phyloP scores from a whole-genome alignment of 2,113 vertebrate genomes.

The Corvus hawaiiensis region DNA sequence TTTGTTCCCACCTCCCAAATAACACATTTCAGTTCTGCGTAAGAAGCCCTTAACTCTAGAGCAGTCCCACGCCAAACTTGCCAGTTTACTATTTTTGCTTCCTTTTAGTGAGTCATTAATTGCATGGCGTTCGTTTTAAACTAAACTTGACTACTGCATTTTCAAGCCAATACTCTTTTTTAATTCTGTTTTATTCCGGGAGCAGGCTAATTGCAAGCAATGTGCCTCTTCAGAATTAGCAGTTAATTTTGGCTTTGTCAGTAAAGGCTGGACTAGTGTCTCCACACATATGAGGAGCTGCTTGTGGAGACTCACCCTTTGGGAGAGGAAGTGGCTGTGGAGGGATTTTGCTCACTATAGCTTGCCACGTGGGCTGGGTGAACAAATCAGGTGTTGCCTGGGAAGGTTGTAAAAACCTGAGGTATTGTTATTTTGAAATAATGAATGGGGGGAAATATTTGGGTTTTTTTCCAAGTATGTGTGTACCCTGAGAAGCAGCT shows the following conservation, averaged over 20 bases:
- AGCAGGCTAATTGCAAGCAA: conserved; percentile 47
- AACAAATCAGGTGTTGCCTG: neutral
- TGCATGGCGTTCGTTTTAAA: conserved; percentile 75
- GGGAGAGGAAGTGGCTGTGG: neutral
- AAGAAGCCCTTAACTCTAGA: conserved; percentile 71
- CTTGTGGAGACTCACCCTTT: neutral
- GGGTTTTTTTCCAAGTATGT: neutral
- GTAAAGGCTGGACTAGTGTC: neutral
- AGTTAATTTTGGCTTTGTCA: conserved; percentile 10
- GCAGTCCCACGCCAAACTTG: conserved; percentile 61
- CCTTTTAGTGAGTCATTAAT: conserved; percentile 67
- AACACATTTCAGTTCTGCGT: conserved; percentile 74
- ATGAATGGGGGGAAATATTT: neutral
- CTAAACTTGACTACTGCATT: conserved; percentile 64
- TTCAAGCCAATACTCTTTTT: conserved; percentile 43
- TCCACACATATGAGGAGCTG: neutral
- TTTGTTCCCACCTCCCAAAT: conserved; percentile 56
- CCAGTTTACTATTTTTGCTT: conserved; percentile 70
- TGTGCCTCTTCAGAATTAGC: conserved; percentile 35
- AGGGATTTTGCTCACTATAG: conserved; percentile 1
- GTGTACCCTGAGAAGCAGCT: neutral
- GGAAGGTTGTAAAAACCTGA: neutral
- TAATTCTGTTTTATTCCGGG: neutral
- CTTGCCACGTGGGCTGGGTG: neutral
- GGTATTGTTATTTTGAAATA: neutral